phyloP scores from a whole-genome alignment of 2,888 invertebrate species.

The Torymus auratus region DNA sequence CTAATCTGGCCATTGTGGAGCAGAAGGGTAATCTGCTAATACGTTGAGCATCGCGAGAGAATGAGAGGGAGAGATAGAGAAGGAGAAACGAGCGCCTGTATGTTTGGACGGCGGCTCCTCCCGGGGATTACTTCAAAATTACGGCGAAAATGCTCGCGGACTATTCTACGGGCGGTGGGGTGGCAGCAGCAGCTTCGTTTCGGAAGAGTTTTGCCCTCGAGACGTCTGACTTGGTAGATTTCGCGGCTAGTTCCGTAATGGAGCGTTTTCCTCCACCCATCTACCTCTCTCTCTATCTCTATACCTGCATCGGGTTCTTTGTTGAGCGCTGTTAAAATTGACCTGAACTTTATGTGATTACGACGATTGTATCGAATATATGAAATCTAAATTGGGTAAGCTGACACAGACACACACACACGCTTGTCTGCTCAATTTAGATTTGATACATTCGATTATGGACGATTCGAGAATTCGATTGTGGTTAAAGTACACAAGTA shows the following conservation, averaged over 20 bases:
- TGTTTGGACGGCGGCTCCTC: slow-evolving; percentile 27
- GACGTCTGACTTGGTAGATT: slow-evolving; percentile 10
- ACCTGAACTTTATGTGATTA: too few relatives aligned
- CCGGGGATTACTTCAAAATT: slow-evolving; percentile 58
- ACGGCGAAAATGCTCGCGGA: slow-evolving; percentile 50
- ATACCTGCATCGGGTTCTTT: too few relatives aligned
- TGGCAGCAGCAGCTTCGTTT: neutral
- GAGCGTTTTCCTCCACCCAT: neutral
- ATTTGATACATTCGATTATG: too few relatives aligned
- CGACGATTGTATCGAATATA: too few relatives aligned
- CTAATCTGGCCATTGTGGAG: slow-evolving; percentile 62
- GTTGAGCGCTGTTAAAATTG: too few relatives aligned
- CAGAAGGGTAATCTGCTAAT: slow-evolving; percentile 65
- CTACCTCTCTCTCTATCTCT: neutral
- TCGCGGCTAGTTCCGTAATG: neutral
- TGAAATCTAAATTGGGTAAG: too few relatives aligned
- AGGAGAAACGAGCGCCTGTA: slow-evolving; percentile 10
- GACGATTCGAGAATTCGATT: too few relatives aligned
- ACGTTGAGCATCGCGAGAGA: slow-evolving; percentile 47
- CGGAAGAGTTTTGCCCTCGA: slow-evolving; percentile 10
- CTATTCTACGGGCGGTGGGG: neutral
- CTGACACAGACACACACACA: too few relatives aligned
- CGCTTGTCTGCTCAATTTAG: too few relatives aligned
- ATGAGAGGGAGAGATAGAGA: slow-evolving; percentile 3
- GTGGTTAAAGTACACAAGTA: too few relatives aligned